A percentile compares a stretch with the other conserved stretches of the same genome.
phyloP scores from a whole-genome alignment of 2,888 invertebrate species.

The Frankliniella intonsa region DNA sequence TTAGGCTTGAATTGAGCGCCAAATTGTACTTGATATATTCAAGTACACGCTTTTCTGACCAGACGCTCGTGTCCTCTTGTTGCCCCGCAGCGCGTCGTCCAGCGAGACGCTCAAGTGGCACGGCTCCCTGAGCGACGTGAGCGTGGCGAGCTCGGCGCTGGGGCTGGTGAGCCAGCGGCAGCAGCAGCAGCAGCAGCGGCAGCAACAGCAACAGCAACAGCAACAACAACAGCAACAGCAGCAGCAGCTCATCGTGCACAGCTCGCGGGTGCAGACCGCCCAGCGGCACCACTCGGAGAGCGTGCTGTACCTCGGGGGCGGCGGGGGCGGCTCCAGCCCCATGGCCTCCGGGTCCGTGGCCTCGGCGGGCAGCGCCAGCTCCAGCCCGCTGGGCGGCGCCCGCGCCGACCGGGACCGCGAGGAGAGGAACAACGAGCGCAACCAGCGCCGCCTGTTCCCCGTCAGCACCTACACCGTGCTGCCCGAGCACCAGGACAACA shows the following conservation, averaged over 20 bases:
- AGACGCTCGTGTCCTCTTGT: neutral
- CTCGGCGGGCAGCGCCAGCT: constrained; percentile 35
- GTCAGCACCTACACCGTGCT: constrained; percentile 64
- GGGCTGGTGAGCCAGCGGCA: constrained; percentile 33
- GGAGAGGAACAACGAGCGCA: constrained; percentile 46
- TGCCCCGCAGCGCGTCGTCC: constrained; percentile 51
- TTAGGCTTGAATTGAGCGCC: too few species aligned
- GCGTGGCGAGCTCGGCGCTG: constrained; percentile 50
- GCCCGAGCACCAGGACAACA: constrained; percentile 40
- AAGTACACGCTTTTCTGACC: too few species aligned
- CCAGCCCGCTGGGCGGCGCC: constrained; percentile 41
- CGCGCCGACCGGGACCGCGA: constrained; percentile 41
- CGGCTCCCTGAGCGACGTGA: constrained; percentile 69
- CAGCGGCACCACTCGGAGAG: constrained; percentile 74
- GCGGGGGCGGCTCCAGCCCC: constrained; percentile 38
- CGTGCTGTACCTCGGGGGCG: constrained; percentile 61
- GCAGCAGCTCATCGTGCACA: constrained; percentile 61
- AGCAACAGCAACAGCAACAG: constrained; percentile 40
- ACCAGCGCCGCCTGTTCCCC: constrained; percentile 60
- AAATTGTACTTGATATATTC: too few species aligned
- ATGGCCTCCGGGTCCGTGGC: constrained; percentile 33
- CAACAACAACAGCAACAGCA: constrained; percentile 38
- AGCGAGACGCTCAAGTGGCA: constrained; percentile 77
- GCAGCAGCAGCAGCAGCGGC: constrained; percentile 38
- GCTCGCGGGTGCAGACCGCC: constrained; percentile 69